Evolutionary conservation across 2,797 vertebrate species (phyloP).

Genomic region (Myripristis jacobus): DNA sequence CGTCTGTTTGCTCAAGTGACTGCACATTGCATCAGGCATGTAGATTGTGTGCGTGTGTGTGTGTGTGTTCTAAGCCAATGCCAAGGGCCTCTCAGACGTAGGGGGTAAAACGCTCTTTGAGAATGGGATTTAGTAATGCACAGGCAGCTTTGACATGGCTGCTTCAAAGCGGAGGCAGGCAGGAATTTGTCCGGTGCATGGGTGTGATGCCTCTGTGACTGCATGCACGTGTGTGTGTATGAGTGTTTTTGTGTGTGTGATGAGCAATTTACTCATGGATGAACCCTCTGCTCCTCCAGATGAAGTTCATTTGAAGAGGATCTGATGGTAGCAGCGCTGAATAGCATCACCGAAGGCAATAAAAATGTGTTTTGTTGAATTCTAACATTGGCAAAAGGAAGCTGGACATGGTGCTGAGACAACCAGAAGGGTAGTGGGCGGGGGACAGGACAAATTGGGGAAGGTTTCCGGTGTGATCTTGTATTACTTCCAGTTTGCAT

Average conservation of each 20-base stretch:
- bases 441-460: too few relatives aligned
- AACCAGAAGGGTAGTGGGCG: not conserved
- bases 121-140: conserved; percentile 81
- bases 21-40: conserved; percentile 80
- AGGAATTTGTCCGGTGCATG: conserved; percentile 52
- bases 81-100: conserved; percentile 71
- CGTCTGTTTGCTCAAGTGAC: conserved; percentile 72
- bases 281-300: conserved; percentile 45
- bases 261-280: conserved; percentile 55
- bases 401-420: conserved; percentile 33
- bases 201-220: conserved; percentile 46
- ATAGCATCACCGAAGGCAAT: conserved; percentile 2
- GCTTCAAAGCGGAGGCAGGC: conserved; percentile 75
- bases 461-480: too few relatives aligned
- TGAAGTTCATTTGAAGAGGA: conserved; percentile 52
- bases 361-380: not conserved
- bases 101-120: conserved; percentile 79
- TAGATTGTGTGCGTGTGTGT: conserved; percentile 58
- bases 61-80: conserved; percentile 62
- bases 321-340: conserved; percentile 31
- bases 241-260: conserved; percentile 26
- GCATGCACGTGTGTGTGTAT: conserved; percentile 44
- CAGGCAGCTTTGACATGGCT: conserved; percentile 65
- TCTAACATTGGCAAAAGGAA: conserved; percentile 18
- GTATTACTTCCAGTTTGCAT: too few relatives aligned